Conservation (phyloP, 2,797 vertebrate species). For the Siniperca undulata region DNA sequence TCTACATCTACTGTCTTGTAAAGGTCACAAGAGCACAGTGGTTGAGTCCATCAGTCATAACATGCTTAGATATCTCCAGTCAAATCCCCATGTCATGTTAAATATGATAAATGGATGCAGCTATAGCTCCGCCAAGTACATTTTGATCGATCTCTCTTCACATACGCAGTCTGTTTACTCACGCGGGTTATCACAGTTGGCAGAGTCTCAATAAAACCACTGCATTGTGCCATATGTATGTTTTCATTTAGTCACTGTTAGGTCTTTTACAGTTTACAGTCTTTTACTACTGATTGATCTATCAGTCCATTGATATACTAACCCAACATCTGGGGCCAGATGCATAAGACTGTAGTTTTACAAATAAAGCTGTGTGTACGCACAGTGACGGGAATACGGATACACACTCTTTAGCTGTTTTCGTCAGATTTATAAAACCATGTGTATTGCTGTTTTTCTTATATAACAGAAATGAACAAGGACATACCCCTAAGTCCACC, state of each 20-base stretch:
- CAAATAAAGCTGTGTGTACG: neutral
- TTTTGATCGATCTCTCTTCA: constrained; percentile 42
- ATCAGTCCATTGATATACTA: neutral
- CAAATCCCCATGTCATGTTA: constrained; percentile 38
- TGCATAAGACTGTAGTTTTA: neutral
- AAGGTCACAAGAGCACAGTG: constrained; percentile 57
- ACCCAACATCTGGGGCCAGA: neutral
- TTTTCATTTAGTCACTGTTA: neutral
- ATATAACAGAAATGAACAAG: neutral
- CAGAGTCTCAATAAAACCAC: neutral
- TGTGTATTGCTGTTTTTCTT: too few relatives aligned
- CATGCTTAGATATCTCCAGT: constrained; percentile 41
- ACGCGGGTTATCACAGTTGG: constrained; percentile 8
- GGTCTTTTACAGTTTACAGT: neutral
- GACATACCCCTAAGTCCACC: neutral
- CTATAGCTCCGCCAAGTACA: constrained; percentile 10
- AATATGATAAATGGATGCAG: constrained; percentile 57
- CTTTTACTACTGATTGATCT: too few relatives aligned
- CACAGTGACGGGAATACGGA: neutral
- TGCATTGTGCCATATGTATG: neutral
- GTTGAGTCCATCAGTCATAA: constrained; percentile 59
- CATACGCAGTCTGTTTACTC: constrained; percentile 6
- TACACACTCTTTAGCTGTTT: neutral
- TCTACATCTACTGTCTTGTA: constrained; percentile 49
- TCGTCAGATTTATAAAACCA: neutral